Conservation (phyloP, 2,113 vertebrate genomes). For the Onychorhynchus coronatus region DNA sequence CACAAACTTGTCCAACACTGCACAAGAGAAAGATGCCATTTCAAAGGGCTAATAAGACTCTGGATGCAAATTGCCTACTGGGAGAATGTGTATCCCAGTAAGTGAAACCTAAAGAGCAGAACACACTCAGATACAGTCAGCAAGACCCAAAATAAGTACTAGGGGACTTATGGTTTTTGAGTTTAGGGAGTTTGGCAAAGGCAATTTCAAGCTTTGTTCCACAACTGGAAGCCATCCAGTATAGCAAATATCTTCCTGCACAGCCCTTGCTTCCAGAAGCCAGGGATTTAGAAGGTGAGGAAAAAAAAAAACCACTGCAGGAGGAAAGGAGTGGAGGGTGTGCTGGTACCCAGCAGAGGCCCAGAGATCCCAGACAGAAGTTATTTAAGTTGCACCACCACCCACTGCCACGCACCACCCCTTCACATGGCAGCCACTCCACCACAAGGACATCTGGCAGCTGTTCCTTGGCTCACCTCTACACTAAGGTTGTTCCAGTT, state of each 20-base stretch:
- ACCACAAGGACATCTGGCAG: background rate
- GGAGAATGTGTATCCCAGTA: background rate
- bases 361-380: background rate
- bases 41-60: constrained; percentile 1
- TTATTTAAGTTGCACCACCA: background rate
- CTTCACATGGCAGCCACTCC: background rate
- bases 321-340: background rate
- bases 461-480: background rate
- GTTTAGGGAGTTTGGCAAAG: background rate
- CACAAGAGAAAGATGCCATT: constrained; percentile 29
- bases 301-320: background rate
- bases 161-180: background rate
- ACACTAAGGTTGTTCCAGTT: accelerated
- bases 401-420: accelerated
- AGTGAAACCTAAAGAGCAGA: background rate
- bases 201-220: background rate
- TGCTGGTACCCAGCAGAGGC: background rate
- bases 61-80: background rate
- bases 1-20: background rate
- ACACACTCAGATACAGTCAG: background rate
- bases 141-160: background rate
- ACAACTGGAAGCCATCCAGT: background rate
- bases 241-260: background rate
- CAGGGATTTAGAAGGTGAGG: background rate
- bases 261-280: background rate